These are phyloP conservation scores for Xyliphius kryptos DNA, from an alignment of 2,113 vertebrate genomes.

Conservation along the genomic window DNA sequence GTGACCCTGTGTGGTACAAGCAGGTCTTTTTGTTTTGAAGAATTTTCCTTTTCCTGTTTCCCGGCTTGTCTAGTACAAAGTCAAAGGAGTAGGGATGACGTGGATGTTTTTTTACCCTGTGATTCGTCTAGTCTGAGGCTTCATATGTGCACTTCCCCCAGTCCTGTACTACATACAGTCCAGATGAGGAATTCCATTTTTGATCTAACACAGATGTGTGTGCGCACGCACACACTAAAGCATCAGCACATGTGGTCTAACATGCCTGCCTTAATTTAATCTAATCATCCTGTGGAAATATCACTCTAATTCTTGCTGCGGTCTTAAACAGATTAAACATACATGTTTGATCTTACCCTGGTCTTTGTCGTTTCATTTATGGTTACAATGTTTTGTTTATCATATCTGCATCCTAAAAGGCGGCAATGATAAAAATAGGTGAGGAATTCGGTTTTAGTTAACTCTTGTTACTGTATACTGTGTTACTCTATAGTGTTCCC, in stretches of 20 bases:
- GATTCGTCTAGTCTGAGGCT: constrained; percentile 12
- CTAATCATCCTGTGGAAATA: background rate
- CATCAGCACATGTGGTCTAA: constrained; percentile 1
- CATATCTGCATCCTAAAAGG: too few relatives aligned
- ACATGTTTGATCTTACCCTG: background rate
- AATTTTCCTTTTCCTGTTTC: background rate
- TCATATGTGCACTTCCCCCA: constrained; percentile 2
- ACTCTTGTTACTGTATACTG: too few relatives aligned
- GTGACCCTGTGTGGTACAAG: background rate
- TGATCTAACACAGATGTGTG: constrained; percentile 33
- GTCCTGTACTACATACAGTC: constrained; percentile 22
- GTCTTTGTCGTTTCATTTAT: too few relatives aligned
- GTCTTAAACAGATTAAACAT: constrained; percentile 1
- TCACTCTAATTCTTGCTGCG: background rate
- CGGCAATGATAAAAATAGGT: too few relatives aligned
- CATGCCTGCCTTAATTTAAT: background rate
- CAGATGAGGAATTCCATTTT: constrained; percentile 38
- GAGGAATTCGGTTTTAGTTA: too few relatives aligned
- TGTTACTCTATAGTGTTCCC: too few relatives aligned
- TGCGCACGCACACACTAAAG: background rate
- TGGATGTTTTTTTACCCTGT: background rate
- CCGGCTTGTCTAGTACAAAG: background rate
- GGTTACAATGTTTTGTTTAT: too few relatives aligned
- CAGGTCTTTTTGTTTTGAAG: constrained; percentile 1
- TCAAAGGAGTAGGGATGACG: background rate